phyloP scores from a whole-genome alignment of 2,797 vertebrate genomes.

The Acestrorhynchus altus region DNA sequence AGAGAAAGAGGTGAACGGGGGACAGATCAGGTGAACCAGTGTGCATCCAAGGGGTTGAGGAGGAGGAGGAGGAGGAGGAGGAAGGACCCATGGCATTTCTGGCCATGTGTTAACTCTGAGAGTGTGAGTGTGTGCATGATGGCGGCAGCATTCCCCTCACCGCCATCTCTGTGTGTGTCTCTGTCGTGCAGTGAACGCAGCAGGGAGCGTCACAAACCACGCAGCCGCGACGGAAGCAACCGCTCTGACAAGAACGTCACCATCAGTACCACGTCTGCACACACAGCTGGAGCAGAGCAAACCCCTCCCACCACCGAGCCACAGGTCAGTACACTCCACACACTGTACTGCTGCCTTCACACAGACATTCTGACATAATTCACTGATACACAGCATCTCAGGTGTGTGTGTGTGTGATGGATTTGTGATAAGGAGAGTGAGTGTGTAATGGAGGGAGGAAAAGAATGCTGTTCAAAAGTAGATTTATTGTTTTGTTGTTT shows the following conservation, averaged over 20 bases:
- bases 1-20: background rate
- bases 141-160: constrained; percentile 44
- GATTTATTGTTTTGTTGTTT: too few relatives aligned
- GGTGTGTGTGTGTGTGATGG: background rate
- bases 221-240: constrained; percentile 85
- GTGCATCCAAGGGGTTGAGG: background rate
- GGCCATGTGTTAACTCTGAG: constrained; percentile 22
- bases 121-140: constrained; percentile 32
- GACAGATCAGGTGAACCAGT: background rate
- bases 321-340: constrained; percentile 45
- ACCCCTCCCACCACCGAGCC: constrained; percentile 53
- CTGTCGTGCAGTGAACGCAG: constrained; percentile 80
- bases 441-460: too few relatives aligned
- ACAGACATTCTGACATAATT: background rate
- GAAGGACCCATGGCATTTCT: constrained; percentile 12
- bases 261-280: constrained; percentile 87
- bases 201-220: constrained; percentile 90
- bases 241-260: constrained; percentile 94
- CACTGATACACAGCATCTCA: background rate
- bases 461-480: too few relatives aligned
- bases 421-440: background rate
- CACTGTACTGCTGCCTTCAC: background rate
- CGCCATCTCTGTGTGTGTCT: constrained; percentile 37
- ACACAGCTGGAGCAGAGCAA: constrained; percentile 81
- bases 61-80: constrained; percentile 14